Evolutionary conservation across 2,113 vertebrate genomes (phyloP).

Genomic region (Chunga burmeisteri): DNA sequence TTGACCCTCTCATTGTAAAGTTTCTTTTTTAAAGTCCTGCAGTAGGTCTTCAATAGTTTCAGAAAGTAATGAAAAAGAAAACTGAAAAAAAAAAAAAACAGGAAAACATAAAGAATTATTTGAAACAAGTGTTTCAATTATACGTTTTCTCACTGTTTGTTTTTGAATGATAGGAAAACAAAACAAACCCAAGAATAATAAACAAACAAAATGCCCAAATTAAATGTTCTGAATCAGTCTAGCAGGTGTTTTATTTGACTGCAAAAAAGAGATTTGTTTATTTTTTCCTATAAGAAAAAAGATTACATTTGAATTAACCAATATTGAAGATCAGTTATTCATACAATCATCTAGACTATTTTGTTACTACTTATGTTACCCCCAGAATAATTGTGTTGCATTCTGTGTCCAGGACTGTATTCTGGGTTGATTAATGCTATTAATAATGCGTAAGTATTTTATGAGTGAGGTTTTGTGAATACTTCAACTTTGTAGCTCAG

Average conservation of each 20-base stretch:
- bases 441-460: background rate
- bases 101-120: background rate
- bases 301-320: background rate
- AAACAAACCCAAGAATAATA: background rate
- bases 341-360: background rate
- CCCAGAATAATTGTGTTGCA: background rate
- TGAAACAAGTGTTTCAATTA: background rate
- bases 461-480: background rate
- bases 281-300: background rate
- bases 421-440: background rate
- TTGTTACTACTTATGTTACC: background rate
- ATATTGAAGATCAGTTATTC: background rate
- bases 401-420: background rate
- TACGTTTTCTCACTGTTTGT: background rate
- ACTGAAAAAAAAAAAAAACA: rapidly evolving
- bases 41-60: background rate
- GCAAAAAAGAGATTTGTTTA: rapidly evolving
- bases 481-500: background rate
- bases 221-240: background rate
- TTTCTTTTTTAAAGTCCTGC: background rate
- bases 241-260: background rate
- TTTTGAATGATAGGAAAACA: background rate
- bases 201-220: background rate
- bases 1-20: background rate
- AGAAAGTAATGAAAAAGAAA: background rate